Conservation (phyloP, 2,888 invertebrate genomes). For the Petrolisthes manimaculis region DNA sequence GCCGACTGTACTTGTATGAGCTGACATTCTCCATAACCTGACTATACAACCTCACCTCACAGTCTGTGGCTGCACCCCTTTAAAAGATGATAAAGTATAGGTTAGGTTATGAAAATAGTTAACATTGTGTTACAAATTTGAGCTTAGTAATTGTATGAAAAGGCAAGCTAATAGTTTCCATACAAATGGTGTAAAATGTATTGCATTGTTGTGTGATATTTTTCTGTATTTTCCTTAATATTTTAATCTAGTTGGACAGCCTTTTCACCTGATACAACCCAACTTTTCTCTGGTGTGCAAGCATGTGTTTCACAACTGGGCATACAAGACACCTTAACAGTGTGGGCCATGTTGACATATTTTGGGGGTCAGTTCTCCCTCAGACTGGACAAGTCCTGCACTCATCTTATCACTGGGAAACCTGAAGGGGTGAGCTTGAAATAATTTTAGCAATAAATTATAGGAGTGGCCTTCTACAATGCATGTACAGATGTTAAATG, state of each 20-base stretch:
- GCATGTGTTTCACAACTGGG: constrained; percentile 84
- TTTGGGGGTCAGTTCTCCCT: constrained; percentile 86
- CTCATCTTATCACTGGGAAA: constrained; percentile 85
- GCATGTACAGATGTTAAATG: background rate
- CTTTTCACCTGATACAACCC: constrained; percentile 77
- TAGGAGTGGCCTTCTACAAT: too few species aligned
- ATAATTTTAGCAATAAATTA: too few species aligned
- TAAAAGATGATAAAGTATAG: too few species aligned
- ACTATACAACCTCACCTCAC: too few species aligned
- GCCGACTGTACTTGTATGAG: too few species aligned
- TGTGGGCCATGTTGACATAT: constrained; percentile 88
- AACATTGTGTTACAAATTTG: too few species aligned
- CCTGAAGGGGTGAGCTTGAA: constrained; percentile 75
- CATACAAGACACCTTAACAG: constrained; percentile 79
- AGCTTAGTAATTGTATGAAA: too few species aligned
- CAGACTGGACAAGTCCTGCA: constrained; percentile 80
- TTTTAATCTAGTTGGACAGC: constrained; percentile 77
- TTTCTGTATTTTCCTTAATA: constrained; percentile 61
- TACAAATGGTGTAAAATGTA: background rate
- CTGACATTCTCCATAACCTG: too few species aligned
- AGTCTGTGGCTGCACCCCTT: too few species aligned
- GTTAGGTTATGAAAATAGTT: too few species aligned
- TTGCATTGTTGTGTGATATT: background rate
- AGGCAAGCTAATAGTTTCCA: too few species aligned
- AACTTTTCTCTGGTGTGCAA: constrained; percentile 82